Conservation (phyloP, 1,140 invertebrate genomes). For the Augochlora pura region DNA sequence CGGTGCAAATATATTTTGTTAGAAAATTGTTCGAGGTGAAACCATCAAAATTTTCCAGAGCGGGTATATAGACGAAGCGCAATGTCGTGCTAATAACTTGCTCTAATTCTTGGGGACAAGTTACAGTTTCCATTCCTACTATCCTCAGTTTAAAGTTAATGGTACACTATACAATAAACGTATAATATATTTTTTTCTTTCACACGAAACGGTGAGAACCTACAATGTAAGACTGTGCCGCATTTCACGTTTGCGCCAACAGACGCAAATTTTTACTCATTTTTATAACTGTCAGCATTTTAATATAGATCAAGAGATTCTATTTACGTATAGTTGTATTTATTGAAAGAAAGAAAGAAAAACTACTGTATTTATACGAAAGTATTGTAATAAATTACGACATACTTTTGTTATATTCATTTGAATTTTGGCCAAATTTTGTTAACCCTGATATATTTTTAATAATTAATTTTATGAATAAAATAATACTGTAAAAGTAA, state of each 20-base stretch:
- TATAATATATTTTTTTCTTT: not conserved
- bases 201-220: not conserved
- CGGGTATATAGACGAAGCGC: slow-evolving; percentile 79
- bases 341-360: slow-evolving; percentile 42
- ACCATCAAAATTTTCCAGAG: slow-evolving; percentile 82
- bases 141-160: not conserved
- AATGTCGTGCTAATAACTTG: not conserved
- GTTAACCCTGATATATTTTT: too few relatives aligned
- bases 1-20: slow-evolving; percentile 93
- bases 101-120: slow-evolving; percentile 9
- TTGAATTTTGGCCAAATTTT: not conserved
- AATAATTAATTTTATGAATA: too few relatives aligned
- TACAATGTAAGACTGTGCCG: slow-evolving; percentile 38
- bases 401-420: slow-evolving; percentile 64
- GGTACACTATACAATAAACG: not conserved
- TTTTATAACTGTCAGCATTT: not conserved
- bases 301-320: not conserved
- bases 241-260: not conserved
- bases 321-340: too few relatives aligned
- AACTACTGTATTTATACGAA: slow-evolving; percentile 61
- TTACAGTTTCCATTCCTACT: not conserved
- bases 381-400: slow-evolving; percentile 61
- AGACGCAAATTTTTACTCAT: not conserved
- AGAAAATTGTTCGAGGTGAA: slow-evolving; percentile 92
- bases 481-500: too few relatives aligned